Evolutionary conservation across 2,888 invertebrate species (phyloP), one percentile per base, ranked within the genome.

Genomic region (Agrochola litura): DNA sequence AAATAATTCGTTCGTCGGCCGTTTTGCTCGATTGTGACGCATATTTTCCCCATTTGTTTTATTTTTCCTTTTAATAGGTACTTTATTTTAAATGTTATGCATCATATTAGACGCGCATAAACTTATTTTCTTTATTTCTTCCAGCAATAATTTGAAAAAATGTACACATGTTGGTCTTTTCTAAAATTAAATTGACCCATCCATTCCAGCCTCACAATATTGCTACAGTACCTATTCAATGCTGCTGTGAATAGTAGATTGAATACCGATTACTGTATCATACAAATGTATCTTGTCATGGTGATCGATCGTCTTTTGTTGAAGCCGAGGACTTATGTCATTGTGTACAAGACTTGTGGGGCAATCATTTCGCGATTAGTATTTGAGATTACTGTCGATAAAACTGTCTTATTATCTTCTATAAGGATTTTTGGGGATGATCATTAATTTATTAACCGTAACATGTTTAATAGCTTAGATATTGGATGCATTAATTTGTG

Each of bases 191-290:
- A 60, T 60, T 60, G 58, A 25, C 16, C 16, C 30, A 60, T 30
- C 25, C 30, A 4, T 37, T 4, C 0, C 2, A 30, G 22, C 43
- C 46, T 54, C 54, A 49, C 22, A 73, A 73, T 60, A 46, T 65
- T 60, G 25, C 43, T 41, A 46, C 52, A 58, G 12, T 65, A 58
- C 19, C 49, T 49, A 49, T 16, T 64, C 64, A 54, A 60, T 37
- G 22, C 25, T 41, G 37, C 37, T 65, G n/a, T 74, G 66, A 79
- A 56, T 81, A 61, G 52, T 30, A 76, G 72, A 77, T 83, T 79
- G 79, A 81, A 77, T 75, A 77, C 37, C 75, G 88, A 87, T 86
- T 82, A 81, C 61, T 52, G 25, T 79, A 85, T 86, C 84, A 81
- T 77, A 77, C 81, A 84, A 82, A 84, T 74, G 54, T 72, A 76